Base-by-base conservation (phyloP, 2,113 vertebrate species). In the Thymallus thymallus region DNA sequence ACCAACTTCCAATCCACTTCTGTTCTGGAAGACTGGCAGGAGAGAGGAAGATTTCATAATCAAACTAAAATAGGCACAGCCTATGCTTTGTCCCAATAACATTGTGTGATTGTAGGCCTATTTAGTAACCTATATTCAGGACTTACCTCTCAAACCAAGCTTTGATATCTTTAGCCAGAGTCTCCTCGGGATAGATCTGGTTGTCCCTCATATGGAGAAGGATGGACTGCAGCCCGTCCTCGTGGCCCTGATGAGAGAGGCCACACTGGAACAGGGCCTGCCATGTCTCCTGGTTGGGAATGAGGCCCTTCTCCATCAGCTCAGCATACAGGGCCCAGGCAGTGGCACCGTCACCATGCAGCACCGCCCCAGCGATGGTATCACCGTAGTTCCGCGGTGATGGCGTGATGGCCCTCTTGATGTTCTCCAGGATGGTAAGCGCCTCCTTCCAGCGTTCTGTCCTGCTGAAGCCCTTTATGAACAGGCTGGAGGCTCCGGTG, bases 131-230 rank as follows among this genome's bases (percentile, higher is more conserved):
- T 22, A 29, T 24, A 29, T 61, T 13, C 23, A 20, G 4, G 61
- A 55, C 72, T 86, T 94, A 98, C 98, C 97, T 96, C 87, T 98
- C 95, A 92, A 98, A 98, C 96, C 96, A 98, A 0, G 89, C 83
- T 80, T 94, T 96, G 89, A 99, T 95, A 86, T 86, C 93, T 74
- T 65, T n/a, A 79, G 92, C 89, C 76, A 98, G 85, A 18, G 76
- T 80, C 78, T 91, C 86, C 22, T 92, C 88, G 48, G 97, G 97
- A 86, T 97, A 97, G 46, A 96, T 84, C 68, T 96, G 94, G 88
- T 97, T 95, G 58, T 96, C 89, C 90, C 95, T 92, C 91, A 98
- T 92, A 87, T 94, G 90, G 0, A 85, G 86, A 65, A 99, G 94
- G 61, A 99, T 79, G 29, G 75, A 83, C 80, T 92, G 74, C 14